Evolutionary conservation across 2,888 invertebrate species (phyloP), one percentile per base, ranked within the genome.

Genomic region (Eumerus sabulonum): DNA sequence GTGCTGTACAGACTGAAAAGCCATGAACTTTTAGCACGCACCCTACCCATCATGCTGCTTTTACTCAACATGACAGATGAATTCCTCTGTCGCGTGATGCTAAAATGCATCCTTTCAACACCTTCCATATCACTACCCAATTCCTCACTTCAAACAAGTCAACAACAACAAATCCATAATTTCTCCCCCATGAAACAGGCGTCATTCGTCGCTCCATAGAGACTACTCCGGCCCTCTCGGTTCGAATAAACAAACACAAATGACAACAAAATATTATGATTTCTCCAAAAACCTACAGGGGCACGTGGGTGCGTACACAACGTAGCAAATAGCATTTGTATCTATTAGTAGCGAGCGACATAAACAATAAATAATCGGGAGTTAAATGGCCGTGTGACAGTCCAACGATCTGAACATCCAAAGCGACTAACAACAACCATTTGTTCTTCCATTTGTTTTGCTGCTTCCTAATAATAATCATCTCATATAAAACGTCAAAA

Each of bases 301-400:
- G 27, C 27, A 7, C 27, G 27, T 27, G 27, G 2, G 27, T 27
- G 27, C 35, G 54, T 48, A 51, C 16, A 17, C 17, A 27, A 16
- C 59, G 48, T n/a, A n/a, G n/a, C n/a, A 76, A 67, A 68, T 68
- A 51, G 57, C 48, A 57, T 79, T 79, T 79, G 79, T 79, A 59
- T 79, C 79, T 79, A 74, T 74, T 79, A 74, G 79, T 51, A 73
- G 68, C 68, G 38, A 74, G 45, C 35, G 54, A 60, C 68, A 74
- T 63, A 56, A 59, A 59, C 77, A 73, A 79, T 79, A 79, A 79
- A 79, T 79, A 74, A 74, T 70, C 68, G 73, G 45, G 73, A 53
- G 45, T 79, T 68, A 60, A 79, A 79, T 73, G 56, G 68, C 45
- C 60, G 60, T 79, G 63, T 73, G 79, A 79, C 74, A 79, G 79